Percentiles rank a stretch among this genome's conserved stretches.
Conservation (phyloP, 2,888 invertebrate genomes). For the Calliphora vomitoria region DNA sequence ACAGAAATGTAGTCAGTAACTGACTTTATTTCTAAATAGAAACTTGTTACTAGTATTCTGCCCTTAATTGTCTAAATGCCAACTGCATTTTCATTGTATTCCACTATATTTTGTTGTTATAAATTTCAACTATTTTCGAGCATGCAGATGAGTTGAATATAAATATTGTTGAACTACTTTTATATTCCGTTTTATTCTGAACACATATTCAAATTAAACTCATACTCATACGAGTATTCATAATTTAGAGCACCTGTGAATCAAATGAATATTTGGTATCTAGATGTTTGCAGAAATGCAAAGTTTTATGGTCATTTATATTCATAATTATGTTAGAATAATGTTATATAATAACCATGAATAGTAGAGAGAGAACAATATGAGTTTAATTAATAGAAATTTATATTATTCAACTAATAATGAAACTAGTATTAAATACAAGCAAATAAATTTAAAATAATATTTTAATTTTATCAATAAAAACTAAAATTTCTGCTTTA, state of each 20-base stretch:
- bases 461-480: too few species aligned
- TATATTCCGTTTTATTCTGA: background rate
- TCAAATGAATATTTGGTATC: background rate
- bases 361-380: background rate
- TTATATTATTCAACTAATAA: too few species aligned
- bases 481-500: background rate
- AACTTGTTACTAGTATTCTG: too few species aligned
- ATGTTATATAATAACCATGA: background rate
- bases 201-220: constrained; percentile 16
- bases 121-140: background rate
- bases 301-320: background rate
- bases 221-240: background rate
- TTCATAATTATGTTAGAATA: background rate
- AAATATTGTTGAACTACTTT: constrained; percentile 50
- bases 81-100: background rate
- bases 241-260: constrained; percentile 6
- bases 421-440: background rate
- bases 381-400: too few species aligned
- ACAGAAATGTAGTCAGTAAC: too few species aligned
- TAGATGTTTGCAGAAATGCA: background rate
- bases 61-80: background rate
- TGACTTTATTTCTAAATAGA: too few species aligned
- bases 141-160: constrained; percentile 2
- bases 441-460: too few species aligned
- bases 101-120: background rate